Conservation (phyloP, 2,888 invertebrate species). For the Phoenoteleia sp. region DNA sequence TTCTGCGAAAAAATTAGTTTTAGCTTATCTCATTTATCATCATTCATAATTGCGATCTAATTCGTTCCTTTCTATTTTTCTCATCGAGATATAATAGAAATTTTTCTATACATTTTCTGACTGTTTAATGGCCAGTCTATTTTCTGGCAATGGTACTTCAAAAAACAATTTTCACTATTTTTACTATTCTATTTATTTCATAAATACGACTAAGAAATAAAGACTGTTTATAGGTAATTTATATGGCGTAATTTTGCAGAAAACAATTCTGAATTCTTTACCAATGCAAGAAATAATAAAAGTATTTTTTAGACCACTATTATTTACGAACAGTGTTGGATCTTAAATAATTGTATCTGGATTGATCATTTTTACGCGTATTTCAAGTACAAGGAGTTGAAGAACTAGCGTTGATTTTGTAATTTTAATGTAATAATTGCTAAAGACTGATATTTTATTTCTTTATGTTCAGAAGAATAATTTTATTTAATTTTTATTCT, state of each 20-base stretch:
- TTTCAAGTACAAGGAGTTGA: slow-evolving; percentile 20
- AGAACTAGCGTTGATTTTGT: no score
- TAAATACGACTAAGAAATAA: slow-evolving; percentile 10
- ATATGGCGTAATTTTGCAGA: neutral
- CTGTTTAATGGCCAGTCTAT: no score
- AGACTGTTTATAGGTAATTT: slow-evolving; percentile 25
- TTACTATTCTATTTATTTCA: neutral
- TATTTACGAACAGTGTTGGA: slow-evolving; percentile 35
- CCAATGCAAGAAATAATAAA: neutral
- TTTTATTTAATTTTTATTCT: no score
- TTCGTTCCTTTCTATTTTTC: no score
- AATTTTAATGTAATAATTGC: no score
- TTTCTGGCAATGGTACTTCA: neutral
- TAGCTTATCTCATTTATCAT: no score
- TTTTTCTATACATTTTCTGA: neutral
- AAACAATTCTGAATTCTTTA: neutral
- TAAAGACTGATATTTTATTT: slow-evolving; percentile 13
- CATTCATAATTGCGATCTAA: no score
- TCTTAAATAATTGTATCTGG: neutral
- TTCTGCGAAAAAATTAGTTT: neutral
- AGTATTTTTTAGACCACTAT: slow-evolving; percentile 22
- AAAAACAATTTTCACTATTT: neutral
- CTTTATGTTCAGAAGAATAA: no score
- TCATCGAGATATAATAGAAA: neutral
- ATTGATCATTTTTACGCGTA: neutral